A percentile compares a stretch with the other conserved stretches of the same genome.
Evolutionary conservation across 1,140 invertebrate genomes (phyloP).

Genomic region (Wiebesia pumilae): DNA sequence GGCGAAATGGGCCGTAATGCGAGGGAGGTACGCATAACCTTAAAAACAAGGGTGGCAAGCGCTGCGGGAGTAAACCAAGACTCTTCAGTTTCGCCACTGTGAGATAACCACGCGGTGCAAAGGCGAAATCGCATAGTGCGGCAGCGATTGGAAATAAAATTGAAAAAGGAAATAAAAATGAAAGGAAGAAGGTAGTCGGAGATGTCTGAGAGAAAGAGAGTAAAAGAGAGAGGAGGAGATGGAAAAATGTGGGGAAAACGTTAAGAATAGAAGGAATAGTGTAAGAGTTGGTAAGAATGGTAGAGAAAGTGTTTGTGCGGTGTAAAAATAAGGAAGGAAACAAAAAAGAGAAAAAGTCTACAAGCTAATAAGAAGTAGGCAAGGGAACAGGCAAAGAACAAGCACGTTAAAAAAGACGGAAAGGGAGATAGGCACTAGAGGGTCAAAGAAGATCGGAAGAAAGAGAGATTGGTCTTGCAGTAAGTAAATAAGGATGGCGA

Average conservation of each 20-base stretch:
- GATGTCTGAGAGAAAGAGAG: background rate
- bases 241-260: background rate
- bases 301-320: background rate
- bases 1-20: constrained; percentile 65
- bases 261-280: constrained; percentile 12
- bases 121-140: constrained; percentile 3
- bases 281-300: background rate
- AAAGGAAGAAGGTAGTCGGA: background rate
- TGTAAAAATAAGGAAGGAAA: constrained; percentile 1
- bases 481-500: constrained; percentile 29
- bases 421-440: background rate
- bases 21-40: constrained; percentile 64
- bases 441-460: constrained; percentile 30
- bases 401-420: background rate
- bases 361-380: background rate
- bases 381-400: background rate
- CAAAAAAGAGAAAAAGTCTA: background rate
- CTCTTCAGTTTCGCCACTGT: background rate
- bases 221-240: background rate
- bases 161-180: constrained; percentile 33
- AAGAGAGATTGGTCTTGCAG: constrained; percentile 40
- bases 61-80: constrained; percentile 2
- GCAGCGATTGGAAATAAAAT: constrained; percentile 30
- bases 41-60: constrained; percentile 62
- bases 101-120: constrained; percentile 1